Percentiles rank a stretch among this genome's conserved stretches.
Evolutionary conservation across 2,113 vertebrate genomes (phyloP).

Genomic region (Upupa epops): DNA sequence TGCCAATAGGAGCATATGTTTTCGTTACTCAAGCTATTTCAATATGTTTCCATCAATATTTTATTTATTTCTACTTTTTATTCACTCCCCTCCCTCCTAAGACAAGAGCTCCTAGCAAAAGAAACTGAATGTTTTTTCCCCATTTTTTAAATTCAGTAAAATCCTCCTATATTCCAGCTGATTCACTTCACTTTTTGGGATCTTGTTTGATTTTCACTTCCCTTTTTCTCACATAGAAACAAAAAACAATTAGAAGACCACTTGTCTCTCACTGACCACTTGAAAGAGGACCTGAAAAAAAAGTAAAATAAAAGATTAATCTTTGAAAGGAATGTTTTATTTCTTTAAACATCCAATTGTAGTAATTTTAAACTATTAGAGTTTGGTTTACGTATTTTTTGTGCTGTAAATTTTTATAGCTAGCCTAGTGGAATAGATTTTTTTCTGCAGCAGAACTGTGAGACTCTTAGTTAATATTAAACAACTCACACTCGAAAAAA

Average conservation of each 20-base stretch:
- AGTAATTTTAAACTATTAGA: background rate
- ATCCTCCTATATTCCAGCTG: background rate
- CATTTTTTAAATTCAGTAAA: background rate
- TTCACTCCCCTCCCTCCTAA: background rate
- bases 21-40: background rate
- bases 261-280: background rate
- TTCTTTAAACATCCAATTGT: background rate
- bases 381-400: background rate
- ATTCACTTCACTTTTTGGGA: fast-evolving
- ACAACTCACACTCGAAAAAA: background rate
- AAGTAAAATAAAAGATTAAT: background rate
- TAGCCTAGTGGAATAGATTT: background rate
- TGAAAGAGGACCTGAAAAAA: background rate
- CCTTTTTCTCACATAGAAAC: background rate
- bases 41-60: background rate
- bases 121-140: background rate
- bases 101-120: background rate
- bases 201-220: background rate
- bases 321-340: fast-evolving
- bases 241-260: background rate
- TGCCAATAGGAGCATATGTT: background rate
- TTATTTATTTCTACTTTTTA: background rate
- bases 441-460: background rate
- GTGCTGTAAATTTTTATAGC: background rate
- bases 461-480: background rate